phyloP scores from a whole-genome alignment of 2,797 vertebrate species.

The Sebastes nivosus region DNA sequence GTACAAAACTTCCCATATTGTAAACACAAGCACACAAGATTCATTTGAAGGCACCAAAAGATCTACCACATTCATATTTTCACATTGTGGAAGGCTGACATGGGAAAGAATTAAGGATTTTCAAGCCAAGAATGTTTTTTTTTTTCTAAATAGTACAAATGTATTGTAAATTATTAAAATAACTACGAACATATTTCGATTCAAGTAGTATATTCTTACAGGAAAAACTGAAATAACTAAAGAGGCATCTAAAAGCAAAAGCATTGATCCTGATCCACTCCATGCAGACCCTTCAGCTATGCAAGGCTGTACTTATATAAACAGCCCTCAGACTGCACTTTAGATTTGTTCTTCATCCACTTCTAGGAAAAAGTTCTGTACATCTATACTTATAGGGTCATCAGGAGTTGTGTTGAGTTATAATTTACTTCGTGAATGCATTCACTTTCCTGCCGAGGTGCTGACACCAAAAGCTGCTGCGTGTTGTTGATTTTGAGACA shows the following conservation, averaged over 20 bases:
- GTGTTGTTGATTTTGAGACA: slow-evolving; percentile 24
- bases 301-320: neutral
- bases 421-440: neutral
- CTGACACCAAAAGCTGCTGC: neutral
- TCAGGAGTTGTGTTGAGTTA: neutral
- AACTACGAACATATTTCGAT: neutral
- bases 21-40: too few species aligned
- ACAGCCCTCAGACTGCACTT: neutral
- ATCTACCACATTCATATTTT: neutral
- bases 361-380: neutral
- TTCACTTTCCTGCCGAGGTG: neutral
- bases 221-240: neutral
- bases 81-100: neutral
- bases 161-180: neutral
- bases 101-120: neutral
- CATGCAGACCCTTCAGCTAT: neutral
- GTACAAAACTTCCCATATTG: too few species aligned
- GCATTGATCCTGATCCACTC: neutral
- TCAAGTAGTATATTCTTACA: neutral
- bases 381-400: neutral
- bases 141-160: neutral
- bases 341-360: neutral
- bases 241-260: neutral
- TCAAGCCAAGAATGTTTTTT: neutral
- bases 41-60: neutral